A percentile compares a stretch with the other conserved stretches of the same genome.
phyloP scores from a whole-genome alignment of 2,113 vertebrate species.

The Barbus barbus region DNA sequence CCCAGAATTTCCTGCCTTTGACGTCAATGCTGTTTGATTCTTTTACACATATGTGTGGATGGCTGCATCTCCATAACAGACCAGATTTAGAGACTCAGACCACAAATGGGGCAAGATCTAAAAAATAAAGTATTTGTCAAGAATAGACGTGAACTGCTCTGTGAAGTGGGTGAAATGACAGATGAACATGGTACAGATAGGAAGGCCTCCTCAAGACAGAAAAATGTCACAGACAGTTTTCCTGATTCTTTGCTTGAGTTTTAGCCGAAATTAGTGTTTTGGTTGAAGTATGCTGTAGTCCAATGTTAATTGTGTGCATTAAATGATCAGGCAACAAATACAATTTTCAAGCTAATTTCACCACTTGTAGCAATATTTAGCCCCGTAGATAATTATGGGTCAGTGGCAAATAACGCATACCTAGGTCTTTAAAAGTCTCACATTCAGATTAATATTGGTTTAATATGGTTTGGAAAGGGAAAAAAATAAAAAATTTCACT shows the following conservation, averaged over 20 bases:
- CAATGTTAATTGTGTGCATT: no score
- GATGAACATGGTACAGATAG: constrained; percentile 42
- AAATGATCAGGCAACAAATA: no score
- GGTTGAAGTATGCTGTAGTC: not conserved
- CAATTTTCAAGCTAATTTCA: no score
- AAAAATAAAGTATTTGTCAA: constrained; percentile 41
- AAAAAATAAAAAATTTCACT: not conserved
- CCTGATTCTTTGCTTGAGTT: not conserved
- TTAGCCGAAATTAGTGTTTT: no score
- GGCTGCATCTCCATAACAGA: constrained; percentile 41
- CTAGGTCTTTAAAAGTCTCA: no score
- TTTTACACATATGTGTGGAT: constrained; percentile 45
- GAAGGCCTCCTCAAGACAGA: constrained; percentile 49
- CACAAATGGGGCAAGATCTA: constrained; percentile 45
- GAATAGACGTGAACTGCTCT: constrained; percentile 53
- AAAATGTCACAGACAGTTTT: not conserved
- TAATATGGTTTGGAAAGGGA: no score
- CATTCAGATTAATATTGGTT: no score
- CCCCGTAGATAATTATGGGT: no score
- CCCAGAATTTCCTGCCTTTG: constrained; percentile 74
- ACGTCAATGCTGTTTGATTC: constrained; percentile 72
- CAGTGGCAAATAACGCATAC: no score
- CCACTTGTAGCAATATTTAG: no score
- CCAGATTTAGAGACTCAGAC: constrained; percentile 34
- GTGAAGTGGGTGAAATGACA: constrained; percentile 33